Evolutionary conservation across 2,888 invertebrate species (phyloP).

Genomic region (Magallana nippona): DNA sequence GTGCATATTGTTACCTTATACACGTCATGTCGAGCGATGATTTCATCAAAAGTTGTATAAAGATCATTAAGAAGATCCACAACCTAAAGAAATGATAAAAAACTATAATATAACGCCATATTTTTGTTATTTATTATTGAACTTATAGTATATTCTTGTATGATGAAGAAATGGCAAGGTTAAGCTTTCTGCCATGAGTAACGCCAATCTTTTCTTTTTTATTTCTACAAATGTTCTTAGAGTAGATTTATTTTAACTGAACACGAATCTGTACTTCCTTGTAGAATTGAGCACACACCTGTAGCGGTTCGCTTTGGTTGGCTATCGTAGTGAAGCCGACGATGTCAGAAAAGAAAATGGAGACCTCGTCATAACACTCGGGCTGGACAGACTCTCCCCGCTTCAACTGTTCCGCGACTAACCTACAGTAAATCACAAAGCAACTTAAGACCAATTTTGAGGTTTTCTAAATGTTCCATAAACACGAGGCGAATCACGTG

Average conservation of each 20-base stretch:
- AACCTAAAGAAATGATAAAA: constrained; percentile 60
- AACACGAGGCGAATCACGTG: too few species aligned
- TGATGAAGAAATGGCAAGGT: too few species aligned
- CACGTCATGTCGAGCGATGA: constrained; percentile 76
- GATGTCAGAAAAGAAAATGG: constrained; percentile 78
- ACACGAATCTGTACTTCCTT: neutral
- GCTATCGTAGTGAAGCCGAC: constrained; percentile 77
- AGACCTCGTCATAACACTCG: constrained; percentile 72
- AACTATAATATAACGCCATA: too few species aligned
- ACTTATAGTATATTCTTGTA: too few species aligned
- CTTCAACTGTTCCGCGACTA: constrained; percentile 76
- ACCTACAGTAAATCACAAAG: constrained; percentile 57
- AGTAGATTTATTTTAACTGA: neutral
- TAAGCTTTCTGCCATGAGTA: too few species aligned
- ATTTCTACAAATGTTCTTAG: neutral
- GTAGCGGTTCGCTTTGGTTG: constrained; percentile 71
- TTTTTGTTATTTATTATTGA: too few species aligned
- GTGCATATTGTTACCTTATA: constrained; percentile 68
- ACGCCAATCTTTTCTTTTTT: too few species aligned
- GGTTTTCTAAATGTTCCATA: too few species aligned
- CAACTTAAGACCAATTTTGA: neutral
- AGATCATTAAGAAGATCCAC: constrained; percentile 77
- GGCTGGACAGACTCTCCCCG: constrained; percentile 72
- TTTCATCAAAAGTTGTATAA: constrained; percentile 77
- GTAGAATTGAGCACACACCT: constrained; percentile 55